Evolutionary conservation across 2,888 invertebrate genomes (phyloP).

Genomic region (Sarcophaga variegata): DNA sequence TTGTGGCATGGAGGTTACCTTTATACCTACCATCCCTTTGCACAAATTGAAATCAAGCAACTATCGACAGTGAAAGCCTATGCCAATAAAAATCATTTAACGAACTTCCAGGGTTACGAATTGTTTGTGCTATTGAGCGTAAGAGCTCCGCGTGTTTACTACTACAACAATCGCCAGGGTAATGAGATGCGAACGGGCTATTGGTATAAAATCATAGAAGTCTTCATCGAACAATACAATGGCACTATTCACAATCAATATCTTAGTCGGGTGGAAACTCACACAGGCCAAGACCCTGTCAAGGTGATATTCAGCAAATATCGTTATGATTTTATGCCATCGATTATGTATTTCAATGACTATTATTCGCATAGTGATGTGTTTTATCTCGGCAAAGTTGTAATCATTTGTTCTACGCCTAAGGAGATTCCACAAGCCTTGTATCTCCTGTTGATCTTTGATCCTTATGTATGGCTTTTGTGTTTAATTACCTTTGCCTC

Average conservation of each 20-base stretch:
- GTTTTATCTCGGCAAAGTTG: slow-evolving; percentile 69
- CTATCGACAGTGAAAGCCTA: slow-evolving; percentile 65
- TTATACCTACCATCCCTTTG: slow-evolving; percentile 73
- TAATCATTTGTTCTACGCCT: slow-evolving; percentile 71
- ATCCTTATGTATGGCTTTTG: slow-evolving; percentile 61
- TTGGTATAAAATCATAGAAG: slow-evolving; percentile 70
- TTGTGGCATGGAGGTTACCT: slow-evolving; percentile 55
- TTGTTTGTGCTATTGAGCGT: slow-evolving; percentile 51
- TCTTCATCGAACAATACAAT: slow-evolving; percentile 73
- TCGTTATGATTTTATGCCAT: slow-evolving; percentile 29
- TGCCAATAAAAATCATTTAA: slow-evolving; percentile 53
- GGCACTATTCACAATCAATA: slow-evolving; percentile 61
- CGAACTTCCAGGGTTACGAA: slow-evolving; percentile 71
- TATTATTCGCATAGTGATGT: slow-evolving; percentile 50
- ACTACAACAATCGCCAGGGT: slow-evolving; percentile 65
- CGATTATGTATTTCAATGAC: not conserved
- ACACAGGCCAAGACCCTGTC: not conserved
- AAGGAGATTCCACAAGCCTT: slow-evolving; percentile 65
- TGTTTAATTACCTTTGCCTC: not conserved
- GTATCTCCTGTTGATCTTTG: slow-evolving; percentile 71
- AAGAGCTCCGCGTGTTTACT: slow-evolving; percentile 53
- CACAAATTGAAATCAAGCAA: slow-evolving; percentile 56
- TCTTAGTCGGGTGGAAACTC: not conserved
- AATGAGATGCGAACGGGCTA: slow-evolving; percentile 71
- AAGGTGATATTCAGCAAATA: not conserved